Conservation (phyloP, 2,888 invertebrate genomes). For the Apamea anceps region DNA sequence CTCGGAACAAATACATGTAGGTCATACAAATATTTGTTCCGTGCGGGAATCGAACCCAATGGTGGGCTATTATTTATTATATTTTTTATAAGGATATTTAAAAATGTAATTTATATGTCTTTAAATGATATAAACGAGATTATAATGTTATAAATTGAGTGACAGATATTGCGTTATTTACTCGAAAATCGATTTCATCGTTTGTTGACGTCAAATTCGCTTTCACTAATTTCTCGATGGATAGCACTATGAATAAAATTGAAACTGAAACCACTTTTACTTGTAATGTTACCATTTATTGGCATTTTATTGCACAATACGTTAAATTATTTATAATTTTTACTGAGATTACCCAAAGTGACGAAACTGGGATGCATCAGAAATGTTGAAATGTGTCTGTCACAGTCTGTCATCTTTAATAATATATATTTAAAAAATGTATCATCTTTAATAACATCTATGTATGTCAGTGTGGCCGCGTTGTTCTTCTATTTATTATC, state of each 20-base stretch:
- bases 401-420: not conserved
- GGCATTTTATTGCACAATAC: too few species aligned
- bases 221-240: not conserved
- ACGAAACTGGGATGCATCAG: not conserved
- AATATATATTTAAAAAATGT: too few species aligned
- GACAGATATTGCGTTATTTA: not conserved
- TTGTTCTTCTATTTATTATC: not conserved
- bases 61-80: too few species aligned
- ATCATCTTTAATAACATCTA: too few species aligned
- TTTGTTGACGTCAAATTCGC: not conserved
- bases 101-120: too few species aligned
- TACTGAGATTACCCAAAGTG: not conserved
- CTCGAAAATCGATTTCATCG: slow-evolving; percentile 2
- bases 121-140: too few species aligned
- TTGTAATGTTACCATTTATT: not conserved
- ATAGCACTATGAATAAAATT: not conserved
- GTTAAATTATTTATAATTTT: not conserved
- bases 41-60: too few species aligned
- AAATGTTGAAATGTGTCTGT: not conserved
- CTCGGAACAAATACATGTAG: too few species aligned
- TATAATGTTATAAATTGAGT: too few species aligned
- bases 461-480: not conserved
- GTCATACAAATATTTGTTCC: too few species aligned
- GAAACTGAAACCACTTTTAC: not conserved
- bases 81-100: too few species aligned